A percentile compares a stretch with the other conserved stretches of the same genome.
Evolutionary conservation across 2,888 invertebrate species (phyloP).

Genomic region (Lacanobia oleracea): DNA sequence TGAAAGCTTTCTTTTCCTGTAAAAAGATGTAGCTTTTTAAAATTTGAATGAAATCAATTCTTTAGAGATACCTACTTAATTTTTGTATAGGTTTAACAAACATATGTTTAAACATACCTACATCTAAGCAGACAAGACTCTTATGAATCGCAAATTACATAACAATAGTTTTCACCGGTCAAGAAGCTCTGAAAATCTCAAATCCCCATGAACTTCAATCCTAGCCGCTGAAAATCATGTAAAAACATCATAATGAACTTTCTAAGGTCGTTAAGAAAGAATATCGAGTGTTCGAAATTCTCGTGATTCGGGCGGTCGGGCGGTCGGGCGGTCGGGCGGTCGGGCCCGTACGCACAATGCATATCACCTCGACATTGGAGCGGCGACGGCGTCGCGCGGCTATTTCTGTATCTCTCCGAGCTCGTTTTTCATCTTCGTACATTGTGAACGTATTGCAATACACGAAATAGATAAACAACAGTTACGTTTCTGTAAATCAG

Average conservation of each 20-base stretch:
- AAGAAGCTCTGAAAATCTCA: neutral
- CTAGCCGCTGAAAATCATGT: slow-evolving; percentile 33
- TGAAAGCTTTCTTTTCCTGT: neutral
- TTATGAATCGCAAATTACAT: slow-evolving; percentile 24
- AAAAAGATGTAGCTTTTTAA: neutral
- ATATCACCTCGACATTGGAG: slow-evolving; percentile 86
- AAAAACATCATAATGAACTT: slow-evolving; percentile 59
- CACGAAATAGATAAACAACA: slow-evolving; percentile 58
- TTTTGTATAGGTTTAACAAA: neutral
- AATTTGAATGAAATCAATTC: no score
- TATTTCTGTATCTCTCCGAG: slow-evolving; percentile 77
- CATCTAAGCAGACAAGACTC: no score
- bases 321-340: neutral
- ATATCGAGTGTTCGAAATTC: slow-evolving; percentile 45
- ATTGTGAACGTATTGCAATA: slow-evolving; percentile 63
- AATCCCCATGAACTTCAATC: slow-evolving; percentile 47
- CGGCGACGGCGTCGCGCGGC: slow-evolving; percentile 68
- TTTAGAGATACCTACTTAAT: neutral
- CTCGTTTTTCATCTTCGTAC: slow-evolving; percentile 79
- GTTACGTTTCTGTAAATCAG: slow-evolving; percentile 27
- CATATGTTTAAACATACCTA: neutral
- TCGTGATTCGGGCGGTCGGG: slow-evolving; percentile 22
- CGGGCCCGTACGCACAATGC: slow-evolving; percentile 70
- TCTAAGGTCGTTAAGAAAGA: slow-evolving; percentile 59
- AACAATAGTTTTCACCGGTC: neutral